A percentile compares a stretch with the other conserved stretches of the same genome.
phyloP scores from a whole-genome alignment of 1,140 invertebrate species.

The Dinoponera quadriceps region DNA sequence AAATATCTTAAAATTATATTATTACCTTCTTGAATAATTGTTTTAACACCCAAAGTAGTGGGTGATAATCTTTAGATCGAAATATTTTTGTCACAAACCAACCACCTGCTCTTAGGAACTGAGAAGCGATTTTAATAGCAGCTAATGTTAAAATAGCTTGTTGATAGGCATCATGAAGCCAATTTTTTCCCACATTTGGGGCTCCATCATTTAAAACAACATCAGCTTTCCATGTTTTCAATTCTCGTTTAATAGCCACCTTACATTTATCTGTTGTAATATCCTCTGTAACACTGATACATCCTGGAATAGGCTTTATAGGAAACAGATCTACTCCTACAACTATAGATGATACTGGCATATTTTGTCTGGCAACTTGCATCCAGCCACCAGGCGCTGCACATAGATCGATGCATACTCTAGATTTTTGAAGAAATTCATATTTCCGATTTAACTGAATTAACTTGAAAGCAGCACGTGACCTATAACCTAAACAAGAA shows the following conservation, averaged over 20 bases:
- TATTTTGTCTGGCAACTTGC: constrained; percentile 99
- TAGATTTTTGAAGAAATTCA: constrained; percentile 97
- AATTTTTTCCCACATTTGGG: constrained; percentile 99
- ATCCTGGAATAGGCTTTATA: constrained; percentile 96
- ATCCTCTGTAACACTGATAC: constrained; percentile 96
- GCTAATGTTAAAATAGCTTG: constrained; percentile 96
- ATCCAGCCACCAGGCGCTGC: constrained; percentile 99
- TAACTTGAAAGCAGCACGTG: constrained; percentile 99
- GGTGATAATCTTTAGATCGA: constrained; percentile 98
- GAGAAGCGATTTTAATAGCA: constrained; percentile 96
- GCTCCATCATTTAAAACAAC: constrained; percentile 98
- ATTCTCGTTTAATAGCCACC: constrained; percentile 91
- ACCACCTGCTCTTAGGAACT: constrained; percentile 96
- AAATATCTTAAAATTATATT: constrained; percentile 22
- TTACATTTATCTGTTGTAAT: constrained; percentile 98
- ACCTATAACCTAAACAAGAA: constrained; percentile 93
- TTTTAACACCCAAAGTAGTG: constrained; percentile 97
- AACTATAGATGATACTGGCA: constrained; percentile 98
- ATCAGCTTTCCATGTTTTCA: constrained; percentile 98
- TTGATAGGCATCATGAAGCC: constrained; percentile 98
- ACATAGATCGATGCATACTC: constrained; percentile 99
- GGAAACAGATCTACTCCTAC: constrained; percentile 98
- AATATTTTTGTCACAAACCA: constrained; percentile 99
- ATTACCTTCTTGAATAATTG: constrained; percentile 95
- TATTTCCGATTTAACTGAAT: constrained; percentile 99